Conservation (phyloP, 2,888 invertebrate species). For the Eumacrocentrus americanus region DNA sequence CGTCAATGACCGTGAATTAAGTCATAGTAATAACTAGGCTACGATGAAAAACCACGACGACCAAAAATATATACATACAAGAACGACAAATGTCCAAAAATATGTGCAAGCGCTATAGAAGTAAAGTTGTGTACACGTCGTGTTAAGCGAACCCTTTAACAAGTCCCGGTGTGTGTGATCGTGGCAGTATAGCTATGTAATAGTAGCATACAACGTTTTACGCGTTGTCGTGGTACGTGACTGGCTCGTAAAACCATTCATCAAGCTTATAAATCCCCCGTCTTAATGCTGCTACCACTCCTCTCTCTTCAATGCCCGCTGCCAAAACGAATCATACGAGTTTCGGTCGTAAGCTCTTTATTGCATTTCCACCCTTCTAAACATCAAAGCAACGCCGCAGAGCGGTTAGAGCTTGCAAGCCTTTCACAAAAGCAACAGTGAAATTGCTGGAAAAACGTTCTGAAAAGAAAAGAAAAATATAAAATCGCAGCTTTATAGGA, state of each 20-base stretch:
- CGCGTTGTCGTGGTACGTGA: slow-evolving; percentile 21
- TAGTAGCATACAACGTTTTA: slow-evolving; percentile 7
- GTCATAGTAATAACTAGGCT: neutral
- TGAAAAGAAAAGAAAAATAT: neutral
- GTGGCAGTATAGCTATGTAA: neutral
- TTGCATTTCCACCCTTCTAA: neutral
- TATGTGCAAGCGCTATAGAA: slow-evolving; percentile 22
- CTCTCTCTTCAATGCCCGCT: slow-evolving; percentile 1
- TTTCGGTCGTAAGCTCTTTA: slow-evolving; percentile 5
- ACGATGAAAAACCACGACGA: neutral
- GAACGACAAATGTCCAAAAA: slow-evolving; percentile 22
- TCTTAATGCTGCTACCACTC: neutral
- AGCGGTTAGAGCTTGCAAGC: neutral
- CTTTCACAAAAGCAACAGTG: no score
- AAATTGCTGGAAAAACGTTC: neutral
- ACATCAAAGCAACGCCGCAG: neutral
- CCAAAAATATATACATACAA: slow-evolving; percentile 26
- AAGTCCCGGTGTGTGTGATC: slow-evolving; percentile 19
- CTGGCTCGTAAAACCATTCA: slow-evolving; percentile 34
- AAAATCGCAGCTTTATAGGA: no score
- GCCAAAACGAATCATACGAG: slow-evolving; percentile 32
- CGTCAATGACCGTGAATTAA: slow-evolving; percentile 8
- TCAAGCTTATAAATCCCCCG: slow-evolving; percentile 27
- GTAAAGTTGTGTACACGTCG: slow-evolving; percentile 9
- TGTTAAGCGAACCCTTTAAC: slow-evolving; percentile 30